These are phyloP conservation scores for Pycnonotus jocosus DNA, from an alignment of 2,113 vertebrate genomes.

Conservation along the genomic window DNA sequence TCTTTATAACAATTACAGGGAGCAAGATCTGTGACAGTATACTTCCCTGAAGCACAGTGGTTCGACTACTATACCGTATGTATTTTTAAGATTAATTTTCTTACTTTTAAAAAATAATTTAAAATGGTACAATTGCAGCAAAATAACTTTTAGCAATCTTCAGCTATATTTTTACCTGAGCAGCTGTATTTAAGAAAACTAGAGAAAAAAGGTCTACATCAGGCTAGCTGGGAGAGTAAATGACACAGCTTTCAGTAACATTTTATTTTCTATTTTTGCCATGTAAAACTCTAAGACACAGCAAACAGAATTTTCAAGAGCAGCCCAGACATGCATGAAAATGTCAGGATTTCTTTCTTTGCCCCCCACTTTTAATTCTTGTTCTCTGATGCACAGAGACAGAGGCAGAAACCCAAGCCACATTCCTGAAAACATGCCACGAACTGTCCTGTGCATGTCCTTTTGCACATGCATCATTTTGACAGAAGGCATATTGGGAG, in stretches of 20 bases:
- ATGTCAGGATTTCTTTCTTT: background rate
- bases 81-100: conserved; percentile 10
- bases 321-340: background rate
- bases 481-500: background rate
- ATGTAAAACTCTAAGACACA: background rate
- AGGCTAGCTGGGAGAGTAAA: conserved; percentile 3
- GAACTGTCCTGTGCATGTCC: background rate
- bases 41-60: conserved; percentile 64
- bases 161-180: background rate
- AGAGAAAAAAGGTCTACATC: background rate
- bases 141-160: background rate
- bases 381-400: background rate
- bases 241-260: conserved; percentile 5
- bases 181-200: conserved; percentile 3
- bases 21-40: conserved; percentile 55
- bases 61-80: conserved; percentile 57
- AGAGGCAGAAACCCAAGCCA: background rate
- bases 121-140: background rate
- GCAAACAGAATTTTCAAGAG: background rate
- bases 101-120: background rate
- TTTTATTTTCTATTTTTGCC: conserved; percentile 24
- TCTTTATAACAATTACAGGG: conserved; percentile 52
- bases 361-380: background rate
- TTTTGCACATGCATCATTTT: background rate
- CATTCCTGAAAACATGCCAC: background rate